Base-by-base conservation (phyloP, 2,113 vertebrate species). In the Tragelaphus imberbis region DNA sequence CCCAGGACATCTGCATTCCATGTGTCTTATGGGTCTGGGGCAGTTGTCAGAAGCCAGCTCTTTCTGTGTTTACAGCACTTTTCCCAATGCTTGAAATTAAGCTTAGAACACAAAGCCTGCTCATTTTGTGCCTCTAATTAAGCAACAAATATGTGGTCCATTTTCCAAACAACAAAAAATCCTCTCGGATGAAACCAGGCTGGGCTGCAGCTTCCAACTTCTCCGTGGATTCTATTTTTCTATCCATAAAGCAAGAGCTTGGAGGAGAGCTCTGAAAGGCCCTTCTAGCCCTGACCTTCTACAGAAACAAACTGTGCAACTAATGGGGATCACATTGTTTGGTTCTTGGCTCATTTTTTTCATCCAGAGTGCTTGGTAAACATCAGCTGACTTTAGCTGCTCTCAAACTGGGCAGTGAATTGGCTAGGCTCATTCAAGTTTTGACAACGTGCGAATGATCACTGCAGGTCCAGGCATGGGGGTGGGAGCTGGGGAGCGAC, bases 1-100 rank as follows among this genome's bases (percentile, higher is more conserved):
- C 86, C 96, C 97, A 88, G 68, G 95, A 95, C 98, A 99, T 99
- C 98, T 99, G 98, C 93, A 91, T 84, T 98, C 93, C 99, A 98
- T 98, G 98, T 98, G 98, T 96, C 95, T 95, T 97, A 85, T 10
- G 58, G 90, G 96, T 94, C 92, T 30, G 2, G 77, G 16, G 63
- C 19, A 28, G 55, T 84, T 51, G 1, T 40, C 40, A 87, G 71
- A 33, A 94, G 21, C 56, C 88, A 84, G 87, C 65, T 23, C 61
- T 90, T 68, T 79, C 6, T 27, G 16, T 94, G 91, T 93, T 75
- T 90, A 59, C 40, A 33, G 56, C 40, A 21, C 33, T 91, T 65
- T 89, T 25, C 95, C 90, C 15, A 77, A 4, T 3, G 88, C 79
- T 65, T 58, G 17, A 75, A 79, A 80, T 10, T 19, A 40, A 89